A percentile compares a stretch with the other conserved stretches of the same genome.
These are phyloP conservation scores for Corythaixoides concolor DNA, from an alignment of 2,113 vertebrate genomes.

Conservation along the genomic window DNA sequence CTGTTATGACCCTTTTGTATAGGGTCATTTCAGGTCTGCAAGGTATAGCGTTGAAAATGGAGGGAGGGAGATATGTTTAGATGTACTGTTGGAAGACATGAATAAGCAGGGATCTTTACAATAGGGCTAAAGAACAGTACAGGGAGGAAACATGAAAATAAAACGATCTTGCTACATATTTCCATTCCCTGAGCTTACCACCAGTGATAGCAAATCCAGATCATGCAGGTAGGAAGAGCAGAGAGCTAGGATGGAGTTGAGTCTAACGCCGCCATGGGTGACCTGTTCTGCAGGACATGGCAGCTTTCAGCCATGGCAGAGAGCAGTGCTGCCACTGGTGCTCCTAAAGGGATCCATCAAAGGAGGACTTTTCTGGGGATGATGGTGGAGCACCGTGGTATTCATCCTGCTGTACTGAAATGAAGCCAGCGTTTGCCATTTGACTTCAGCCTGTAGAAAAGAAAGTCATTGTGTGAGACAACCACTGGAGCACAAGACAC, in stretches of 20 bases:
- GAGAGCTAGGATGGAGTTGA: neutral
- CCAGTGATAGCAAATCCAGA: neutral
- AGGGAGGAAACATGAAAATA: neutral
- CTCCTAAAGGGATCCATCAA: neutral
- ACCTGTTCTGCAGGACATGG: rapidly evolving
- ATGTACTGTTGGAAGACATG: neutral
- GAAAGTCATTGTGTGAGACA: neutral
- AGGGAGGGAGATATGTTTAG: neutral
- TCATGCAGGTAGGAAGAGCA: neutral
- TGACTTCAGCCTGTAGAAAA: neutral
- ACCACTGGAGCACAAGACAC: neutral
- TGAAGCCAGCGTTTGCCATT: neutral
- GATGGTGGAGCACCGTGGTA: neutral
- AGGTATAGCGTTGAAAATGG: neutral
- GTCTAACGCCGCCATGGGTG: rapidly evolving
- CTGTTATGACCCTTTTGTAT: neutral
- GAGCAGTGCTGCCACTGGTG: neutral
- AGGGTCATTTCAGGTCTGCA: neutral
- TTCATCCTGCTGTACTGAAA: neutral
- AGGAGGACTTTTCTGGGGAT: neutral
- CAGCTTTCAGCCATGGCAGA: neutral
- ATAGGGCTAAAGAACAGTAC: neutral
- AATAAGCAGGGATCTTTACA: neutral
- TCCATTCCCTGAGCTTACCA: neutral
- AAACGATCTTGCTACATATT: neutral